A percentile compares a stretch with the other conserved stretches of the same genome.
Evolutionary conservation across 2,113 vertebrate genomes (phyloP).

Genomic region (Pseudorhombus dupliciocellatus): DNA sequence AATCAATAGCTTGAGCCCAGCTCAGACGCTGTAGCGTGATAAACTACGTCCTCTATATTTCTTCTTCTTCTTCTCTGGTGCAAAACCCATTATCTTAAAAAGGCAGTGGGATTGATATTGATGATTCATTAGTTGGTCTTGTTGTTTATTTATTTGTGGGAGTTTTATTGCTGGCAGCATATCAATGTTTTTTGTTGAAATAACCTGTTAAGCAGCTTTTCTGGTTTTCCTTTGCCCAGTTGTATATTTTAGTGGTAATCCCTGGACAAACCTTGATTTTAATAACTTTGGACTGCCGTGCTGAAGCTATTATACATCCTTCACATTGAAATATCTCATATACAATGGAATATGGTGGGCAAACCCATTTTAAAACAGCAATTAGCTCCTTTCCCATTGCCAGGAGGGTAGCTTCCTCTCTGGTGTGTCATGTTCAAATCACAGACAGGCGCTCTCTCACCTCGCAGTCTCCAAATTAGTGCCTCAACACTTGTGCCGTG

Average conservation of each 20-base stretch:
- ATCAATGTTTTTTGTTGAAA: not conserved
- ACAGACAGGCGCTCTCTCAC: not conserved
- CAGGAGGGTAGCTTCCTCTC: too few species aligned
- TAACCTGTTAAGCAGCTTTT: not conserved
- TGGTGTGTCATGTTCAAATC: too few species aligned
- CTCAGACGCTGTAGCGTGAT: not conserved
- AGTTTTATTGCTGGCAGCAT: not conserved
- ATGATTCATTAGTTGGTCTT: conserved; percentile 12
- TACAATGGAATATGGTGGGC: too few species aligned
- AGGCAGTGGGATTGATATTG: conserved; percentile 10
- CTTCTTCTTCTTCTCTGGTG: not conserved
- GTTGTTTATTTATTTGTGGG: conserved; percentile 1
- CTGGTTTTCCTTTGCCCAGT: not conserved
- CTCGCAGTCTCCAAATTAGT: not conserved
- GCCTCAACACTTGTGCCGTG: not conserved
- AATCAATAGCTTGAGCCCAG: conserved; percentile 13
- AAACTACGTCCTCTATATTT: not conserved
- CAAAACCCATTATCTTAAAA: conserved; percentile 31
- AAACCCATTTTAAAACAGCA: too few species aligned
- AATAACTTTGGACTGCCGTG: not conserved
- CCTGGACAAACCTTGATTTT: not conserved
- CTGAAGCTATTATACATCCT: not conserved
- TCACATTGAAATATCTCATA: not conserved
- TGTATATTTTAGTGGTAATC: conserved; percentile 2
- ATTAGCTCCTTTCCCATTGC: too few species aligned